These are phyloP conservation scores for Clarias platycephalus DNA, from an alignment of 2,797 vertebrate genomes.

Conservation along the genomic window DNA sequence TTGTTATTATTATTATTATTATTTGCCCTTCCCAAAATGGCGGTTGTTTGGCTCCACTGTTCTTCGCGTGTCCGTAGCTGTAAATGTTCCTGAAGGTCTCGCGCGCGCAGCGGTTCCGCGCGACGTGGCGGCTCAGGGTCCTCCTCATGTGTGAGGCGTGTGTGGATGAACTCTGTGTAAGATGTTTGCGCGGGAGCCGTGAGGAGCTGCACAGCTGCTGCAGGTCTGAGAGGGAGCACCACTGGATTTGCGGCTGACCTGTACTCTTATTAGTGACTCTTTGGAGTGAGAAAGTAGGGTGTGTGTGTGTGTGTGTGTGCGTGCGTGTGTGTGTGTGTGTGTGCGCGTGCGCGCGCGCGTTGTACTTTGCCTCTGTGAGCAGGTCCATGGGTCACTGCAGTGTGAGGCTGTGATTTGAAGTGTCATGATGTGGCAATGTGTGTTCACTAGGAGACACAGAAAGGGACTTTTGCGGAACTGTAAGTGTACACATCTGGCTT, in stretches of 20 bases:
- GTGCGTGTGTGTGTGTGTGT: background rate
- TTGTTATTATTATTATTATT: background rate
- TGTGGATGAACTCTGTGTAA: background rate
- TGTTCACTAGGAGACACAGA: constrained; percentile 63
- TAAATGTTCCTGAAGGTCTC: constrained; percentile 7
- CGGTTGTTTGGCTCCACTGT: background rate
- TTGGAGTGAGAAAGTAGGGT: background rate
- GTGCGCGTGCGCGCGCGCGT: background rate
- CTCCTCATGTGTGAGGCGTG: background rate
- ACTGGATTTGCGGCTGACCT: background rate
- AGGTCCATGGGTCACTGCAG: constrained; percentile 58
- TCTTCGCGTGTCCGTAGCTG: constrained; percentile 1
- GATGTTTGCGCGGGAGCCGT: too few relatives aligned
- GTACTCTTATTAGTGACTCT: background rate
- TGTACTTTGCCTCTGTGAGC: constrained; percentile 46
- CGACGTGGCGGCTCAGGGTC: constrained; percentile 50
- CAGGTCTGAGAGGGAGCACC: background rate
- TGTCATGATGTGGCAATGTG: constrained; percentile 71
- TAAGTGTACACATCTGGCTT: constrained; percentile 40
- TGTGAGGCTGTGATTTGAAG: constrained; percentile 39
- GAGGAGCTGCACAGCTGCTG: background rate
- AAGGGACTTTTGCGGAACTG: constrained; percentile 42
- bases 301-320: background rate
- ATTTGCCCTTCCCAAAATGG: constrained; percentile 52
- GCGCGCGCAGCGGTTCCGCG: constrained; percentile 42